These are phyloP conservation scores for Pterocles gutturalis DNA, from an alignment of 2,113 vertebrate genomes.

Conservation along the genomic window DNA sequence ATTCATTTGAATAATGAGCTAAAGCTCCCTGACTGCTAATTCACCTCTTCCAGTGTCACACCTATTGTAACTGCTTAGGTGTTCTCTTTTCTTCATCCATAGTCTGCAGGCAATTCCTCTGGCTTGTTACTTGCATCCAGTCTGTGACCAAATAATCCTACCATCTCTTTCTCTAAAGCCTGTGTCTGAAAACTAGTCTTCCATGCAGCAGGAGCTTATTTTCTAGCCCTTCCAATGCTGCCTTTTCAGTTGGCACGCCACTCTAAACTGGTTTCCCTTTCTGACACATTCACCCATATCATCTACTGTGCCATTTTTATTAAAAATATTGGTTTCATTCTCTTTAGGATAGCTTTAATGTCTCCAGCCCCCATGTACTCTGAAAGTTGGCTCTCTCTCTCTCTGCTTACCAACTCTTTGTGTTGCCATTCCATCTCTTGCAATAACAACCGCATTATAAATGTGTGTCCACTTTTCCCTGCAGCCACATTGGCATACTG, in stretches of 20 bases:
- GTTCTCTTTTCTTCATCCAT: not conserved
- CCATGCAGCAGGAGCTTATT: not conserved
- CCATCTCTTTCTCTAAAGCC: not conserved
- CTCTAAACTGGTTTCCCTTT: not conserved
- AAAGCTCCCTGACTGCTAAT: not conserved
- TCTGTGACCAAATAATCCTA: not conserved
- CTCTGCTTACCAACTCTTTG: not conserved
- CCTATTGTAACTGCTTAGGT: not conserved
- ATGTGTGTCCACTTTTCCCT: not conserved
- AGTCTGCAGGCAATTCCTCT: not conserved
- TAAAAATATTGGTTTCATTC: not conserved
- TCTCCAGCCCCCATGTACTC: not conserved
- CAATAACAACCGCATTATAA: not conserved
- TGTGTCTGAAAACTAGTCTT: not conserved
- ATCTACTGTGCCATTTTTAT: not conserved
- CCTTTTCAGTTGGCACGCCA: not conserved
- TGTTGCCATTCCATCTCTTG: not conserved
- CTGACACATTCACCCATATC: not conserved
- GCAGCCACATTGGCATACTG: fast-evolving
- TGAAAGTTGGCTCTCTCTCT: not conserved
- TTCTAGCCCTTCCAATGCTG: not conserved
- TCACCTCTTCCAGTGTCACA: not conserved
- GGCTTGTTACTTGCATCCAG: not conserved
- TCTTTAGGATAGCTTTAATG: not conserved
- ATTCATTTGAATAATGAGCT: conserved; percentile 26